phyloP scores from a whole-genome alignment of 2,888 invertebrate species.

The Limnephilus lunatus region DNA sequence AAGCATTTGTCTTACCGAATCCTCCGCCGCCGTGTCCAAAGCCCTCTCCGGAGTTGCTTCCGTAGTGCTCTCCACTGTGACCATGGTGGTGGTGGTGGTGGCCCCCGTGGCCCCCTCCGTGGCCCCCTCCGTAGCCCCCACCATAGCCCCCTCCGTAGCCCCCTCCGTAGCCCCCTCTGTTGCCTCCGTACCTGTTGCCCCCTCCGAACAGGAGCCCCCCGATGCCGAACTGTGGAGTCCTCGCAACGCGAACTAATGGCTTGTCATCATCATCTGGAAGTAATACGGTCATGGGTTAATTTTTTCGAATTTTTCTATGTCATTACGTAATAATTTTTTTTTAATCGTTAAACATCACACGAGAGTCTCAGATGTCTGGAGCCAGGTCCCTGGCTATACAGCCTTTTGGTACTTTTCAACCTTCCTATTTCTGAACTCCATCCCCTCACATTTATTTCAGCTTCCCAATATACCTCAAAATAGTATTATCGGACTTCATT shows the following conservation, averaged over 20 bases:
- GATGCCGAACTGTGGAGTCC: slow-evolving; percentile 60
- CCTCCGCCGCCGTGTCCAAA: not conserved
- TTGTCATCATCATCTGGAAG: not conserved
- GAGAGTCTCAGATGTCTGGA: no score
- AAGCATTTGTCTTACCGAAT: not conserved
- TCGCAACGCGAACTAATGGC: slow-evolving; percentile 44
- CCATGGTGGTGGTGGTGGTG: slow-evolving; percentile 71
- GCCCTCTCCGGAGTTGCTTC: slow-evolving; percentile 21
- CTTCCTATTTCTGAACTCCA: no score
- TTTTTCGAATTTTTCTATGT: not conserved
- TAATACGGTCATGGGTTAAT: not conserved
- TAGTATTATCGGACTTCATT: not conserved
- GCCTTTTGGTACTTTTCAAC: no score
- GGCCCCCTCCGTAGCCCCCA: slow-evolving; percentile 48
- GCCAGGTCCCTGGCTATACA: no score
- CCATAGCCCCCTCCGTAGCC: slow-evolving; percentile 64
- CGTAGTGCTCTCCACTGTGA: slow-evolving; percentile 71
- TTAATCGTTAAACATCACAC: no score
- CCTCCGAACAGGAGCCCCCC: slow-evolving; percentile 51
- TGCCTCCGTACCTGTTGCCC: slow-evolving; percentile 65
- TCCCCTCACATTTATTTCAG: no score
- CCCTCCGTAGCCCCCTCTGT: slow-evolving; percentile 52
- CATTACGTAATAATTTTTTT: no score
- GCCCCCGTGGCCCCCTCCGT: slow-evolving; percentile 59
- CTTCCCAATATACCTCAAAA: no score